These are phyloP conservation scores for Lissocephala sabroskyi DNA, from an alignment of 2,888 invertebrate species.

Conservation along the genomic window DNA sequence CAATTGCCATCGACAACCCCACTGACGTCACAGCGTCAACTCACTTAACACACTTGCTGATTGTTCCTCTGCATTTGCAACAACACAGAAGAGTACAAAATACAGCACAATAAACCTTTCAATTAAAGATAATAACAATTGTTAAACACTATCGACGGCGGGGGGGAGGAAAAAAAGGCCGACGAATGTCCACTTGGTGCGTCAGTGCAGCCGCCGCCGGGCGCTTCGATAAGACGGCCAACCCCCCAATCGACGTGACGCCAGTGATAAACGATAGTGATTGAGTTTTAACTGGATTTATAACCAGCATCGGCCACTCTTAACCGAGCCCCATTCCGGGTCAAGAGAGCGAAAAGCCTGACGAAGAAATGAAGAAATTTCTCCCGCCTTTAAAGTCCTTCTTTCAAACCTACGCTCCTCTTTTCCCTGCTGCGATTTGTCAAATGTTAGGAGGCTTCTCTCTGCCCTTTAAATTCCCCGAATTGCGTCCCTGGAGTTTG, in stretches of 20 bases:
- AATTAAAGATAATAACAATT: slow-evolving; percentile 54
- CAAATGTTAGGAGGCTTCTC: too few species aligned
- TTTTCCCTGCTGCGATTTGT: too few species aligned
- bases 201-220: slow-evolving; percentile 26
- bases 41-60: slow-evolving; percentile 26
- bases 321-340: too few species aligned
- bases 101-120: slow-evolving; percentile 29
- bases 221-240: slow-evolving; percentile 25
- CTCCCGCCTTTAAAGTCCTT: too few species aligned
- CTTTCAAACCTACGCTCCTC: too few species aligned
- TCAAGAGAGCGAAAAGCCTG: too few species aligned
- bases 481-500: too few species aligned
- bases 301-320: too few species aligned
- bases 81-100: slow-evolving; percentile 6
- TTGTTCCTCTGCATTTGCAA: background rate
- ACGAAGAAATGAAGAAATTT: too few species aligned
- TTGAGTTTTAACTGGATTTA: slow-evolving; percentile 1
- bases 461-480: too few species aligned
- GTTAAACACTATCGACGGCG: slow-evolving; percentile 45
- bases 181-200: slow-evolving; percentile 30
- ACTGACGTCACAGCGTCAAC: slow-evolving; percentile 12
- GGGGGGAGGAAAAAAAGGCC: background rate
- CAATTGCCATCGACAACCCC: slow-evolving; percentile 4
- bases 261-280: background rate
- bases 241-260: slow-evolving; percentile 14